phyloP scores from a whole-genome alignment of 2,888 invertebrate genomes.

The Mycalesis mineus region DNA sequence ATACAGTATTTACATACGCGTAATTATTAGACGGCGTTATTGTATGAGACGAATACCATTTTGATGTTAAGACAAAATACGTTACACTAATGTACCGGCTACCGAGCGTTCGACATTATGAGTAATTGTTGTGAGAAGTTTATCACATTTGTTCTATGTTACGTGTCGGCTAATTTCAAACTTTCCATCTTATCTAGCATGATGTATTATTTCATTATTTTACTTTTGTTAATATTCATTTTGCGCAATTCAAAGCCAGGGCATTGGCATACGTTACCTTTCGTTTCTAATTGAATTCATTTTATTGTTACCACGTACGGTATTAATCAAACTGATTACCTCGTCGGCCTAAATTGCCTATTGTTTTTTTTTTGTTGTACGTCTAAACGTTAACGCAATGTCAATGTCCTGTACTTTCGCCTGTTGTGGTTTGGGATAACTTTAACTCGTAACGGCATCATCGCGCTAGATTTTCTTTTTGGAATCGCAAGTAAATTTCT shows the following conservation, averaged over 20 bases:
- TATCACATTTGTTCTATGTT: constrained; percentile 67
- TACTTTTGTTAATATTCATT: constrained; percentile 52
- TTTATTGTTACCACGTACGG: constrained; percentile 73
- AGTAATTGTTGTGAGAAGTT: constrained; percentile 68
- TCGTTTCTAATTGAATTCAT: constrained; percentile 74
- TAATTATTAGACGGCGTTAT: constrained; percentile 69
- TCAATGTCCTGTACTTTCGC: constrained; percentile 84
- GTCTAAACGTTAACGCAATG: constrained; percentile 73
- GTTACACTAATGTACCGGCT: constrained; percentile 53
- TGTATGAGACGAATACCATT: constrained; percentile 66
- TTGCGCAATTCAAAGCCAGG: constrained; percentile 86
- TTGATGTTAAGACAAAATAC: constrained; percentile 69
- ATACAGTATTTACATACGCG: constrained; percentile 73
- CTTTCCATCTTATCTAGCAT: constrained; percentile 76
- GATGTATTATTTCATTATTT: constrained; percentile 75
- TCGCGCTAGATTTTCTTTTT: constrained; percentile 38
- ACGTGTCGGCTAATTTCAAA: constrained; percentile 66
- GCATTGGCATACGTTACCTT: constrained; percentile 89
- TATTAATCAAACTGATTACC: constrained; percentile 77
- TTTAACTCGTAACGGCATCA: constrained; percentile 33
- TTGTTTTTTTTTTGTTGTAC: constrained; percentile 66
- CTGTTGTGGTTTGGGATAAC: constrained; percentile 57
- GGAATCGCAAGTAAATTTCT: constrained; percentile 63
- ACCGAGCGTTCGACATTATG: constrained; percentile 62
- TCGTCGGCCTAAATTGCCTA: constrained; percentile 73